Evolutionary conservation across 2,888 invertebrate species (phyloP), one percentile per base, ranked within the genome.

Genomic region (Latrodectus hesperus): DNA sequence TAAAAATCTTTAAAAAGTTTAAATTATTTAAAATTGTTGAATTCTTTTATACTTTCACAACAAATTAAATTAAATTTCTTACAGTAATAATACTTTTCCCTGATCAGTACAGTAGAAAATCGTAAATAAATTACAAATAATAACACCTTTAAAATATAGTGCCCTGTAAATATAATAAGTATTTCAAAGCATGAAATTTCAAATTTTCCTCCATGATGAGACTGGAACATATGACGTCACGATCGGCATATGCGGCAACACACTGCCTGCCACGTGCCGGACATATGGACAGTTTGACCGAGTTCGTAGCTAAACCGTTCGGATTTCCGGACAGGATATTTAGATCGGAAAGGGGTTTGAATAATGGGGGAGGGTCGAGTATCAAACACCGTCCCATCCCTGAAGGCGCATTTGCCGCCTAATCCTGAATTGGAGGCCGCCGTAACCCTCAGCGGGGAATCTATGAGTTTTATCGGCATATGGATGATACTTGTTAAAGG

Each of bases 271-370:
- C 86, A 87, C 86, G 86, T 77, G 86, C 86, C 77, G 81, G 86
- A 72, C 86, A 87, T 87, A 87, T 87, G 86, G 86, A 55, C 86
- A 71, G 86, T 87, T 87, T 87, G 86, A 87, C 86, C 81, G 77
- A 55, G 75, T n/a, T 11, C 68, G 64, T 52, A 71, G 51, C 64
- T 72, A 17, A 64, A 64, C 49, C 68, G 51, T 77, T 80, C 81
- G 81, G 81, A 81, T 87, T 80, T 87, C 86, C 86, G 86, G 81
- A 26, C 51, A 26, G 77, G 74, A 85, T 85, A 79, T 79, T 85
- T 70, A 74, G 74, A 85, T 85, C 73, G 52, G 52, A 49, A 53
- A 73, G 51, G 80, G 71, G 81, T 52, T 17, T 11, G 51, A 70
- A 60, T 17, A 79, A 52, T 49, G 75, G 70, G 16, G 60, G 70